Evolutionary conservation across 1,140 invertebrate species (phyloP).

Genomic region (Tetragnatha versicolor): DNA sequence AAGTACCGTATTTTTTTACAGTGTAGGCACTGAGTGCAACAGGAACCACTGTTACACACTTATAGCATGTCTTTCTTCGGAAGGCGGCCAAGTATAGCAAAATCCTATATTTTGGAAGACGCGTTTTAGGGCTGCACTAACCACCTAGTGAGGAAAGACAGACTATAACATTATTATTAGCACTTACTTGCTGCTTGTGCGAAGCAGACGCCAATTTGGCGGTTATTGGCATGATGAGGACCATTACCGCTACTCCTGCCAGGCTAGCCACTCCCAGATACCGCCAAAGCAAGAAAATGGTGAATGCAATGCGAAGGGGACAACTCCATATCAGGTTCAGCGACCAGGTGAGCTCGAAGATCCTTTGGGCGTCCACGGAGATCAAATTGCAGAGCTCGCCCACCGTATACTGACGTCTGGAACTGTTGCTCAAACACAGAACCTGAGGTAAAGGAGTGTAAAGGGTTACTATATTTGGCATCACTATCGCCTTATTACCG

Average conservation of each 20-base stretch:
- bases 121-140: too few relatives aligned
- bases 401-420: conserved; percentile 52
- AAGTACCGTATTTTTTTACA: too few relatives aligned
- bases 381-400: conserved; percentile 59
- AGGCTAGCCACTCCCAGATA: conserved; percentile 63
- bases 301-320: conserved; percentile 55
- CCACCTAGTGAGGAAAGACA: too few relatives aligned
- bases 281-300: conserved; percentile 54
- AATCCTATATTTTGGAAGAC: too few relatives aligned
- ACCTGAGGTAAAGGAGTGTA: conserved; percentile 37
- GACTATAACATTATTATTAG: too few relatives aligned
- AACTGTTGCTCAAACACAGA: conserved; percentile 33
- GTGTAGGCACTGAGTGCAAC: too few relatives aligned
- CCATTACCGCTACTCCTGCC: conserved; percentile 64
- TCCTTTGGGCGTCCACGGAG: conserved; percentile 56
- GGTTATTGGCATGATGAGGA: conserved; percentile 66
- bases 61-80: too few relatives aligned
- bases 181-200: conserved; percentile 30
- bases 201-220: conserved; percentile 62
- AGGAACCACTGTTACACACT: too few relatives aligned
- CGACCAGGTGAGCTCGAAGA: conserved; percentile 44
- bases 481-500: too few relatives aligned
- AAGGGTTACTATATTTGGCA: too few relatives aligned
- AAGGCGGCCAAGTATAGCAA: too few relatives aligned
- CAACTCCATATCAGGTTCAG: conserved; percentile 49